These are phyloP conservation scores for Drosophila peninsularis DNA, from an alignment of 2,888 invertebrate genomes.

Conservation along the genomic window DNA sequence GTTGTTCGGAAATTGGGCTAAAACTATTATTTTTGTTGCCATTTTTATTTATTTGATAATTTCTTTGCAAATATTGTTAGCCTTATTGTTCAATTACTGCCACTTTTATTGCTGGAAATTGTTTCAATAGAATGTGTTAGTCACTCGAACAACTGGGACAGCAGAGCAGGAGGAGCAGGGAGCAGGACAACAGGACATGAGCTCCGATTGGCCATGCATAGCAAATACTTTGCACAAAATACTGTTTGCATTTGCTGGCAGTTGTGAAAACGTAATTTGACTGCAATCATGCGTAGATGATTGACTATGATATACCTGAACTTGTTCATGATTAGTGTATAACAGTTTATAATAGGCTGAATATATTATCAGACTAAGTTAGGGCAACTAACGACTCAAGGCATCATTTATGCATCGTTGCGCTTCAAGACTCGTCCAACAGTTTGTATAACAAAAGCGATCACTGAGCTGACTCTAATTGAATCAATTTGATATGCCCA, in stretches of 20 bases:
- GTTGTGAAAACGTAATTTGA: conserved; percentile 22
- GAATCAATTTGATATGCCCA: conserved; percentile 29
- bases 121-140: conserved; percentile 39
- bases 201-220: conserved; percentile 34
- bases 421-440: neutral
- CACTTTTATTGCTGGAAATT: conserved; percentile 51
- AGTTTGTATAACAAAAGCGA: neutral
- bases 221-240: conserved; percentile 39
- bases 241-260: conserved; percentile 34
- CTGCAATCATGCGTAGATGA: neutral
- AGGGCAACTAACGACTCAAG: neutral
- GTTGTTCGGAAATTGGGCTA: conserved; percentile 13
- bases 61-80: conserved; percentile 42
- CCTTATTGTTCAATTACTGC: conserved; percentile 41
- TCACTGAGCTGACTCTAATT: neutral
- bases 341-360: too few species aligned
- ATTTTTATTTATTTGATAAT: conserved; percentile 20
- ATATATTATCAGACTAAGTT: too few species aligned
- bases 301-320: conserved; percentile 35
- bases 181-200: neutral
- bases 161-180: neutral
- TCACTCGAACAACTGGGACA: conserved; percentile 28
- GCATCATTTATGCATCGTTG: neutral
- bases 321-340: conserved; percentile 3
- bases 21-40: conserved; percentile 1